Base-by-base conservation (phyloP, 2,888 invertebrate species). In the Heteropelma amictum region DNA sequence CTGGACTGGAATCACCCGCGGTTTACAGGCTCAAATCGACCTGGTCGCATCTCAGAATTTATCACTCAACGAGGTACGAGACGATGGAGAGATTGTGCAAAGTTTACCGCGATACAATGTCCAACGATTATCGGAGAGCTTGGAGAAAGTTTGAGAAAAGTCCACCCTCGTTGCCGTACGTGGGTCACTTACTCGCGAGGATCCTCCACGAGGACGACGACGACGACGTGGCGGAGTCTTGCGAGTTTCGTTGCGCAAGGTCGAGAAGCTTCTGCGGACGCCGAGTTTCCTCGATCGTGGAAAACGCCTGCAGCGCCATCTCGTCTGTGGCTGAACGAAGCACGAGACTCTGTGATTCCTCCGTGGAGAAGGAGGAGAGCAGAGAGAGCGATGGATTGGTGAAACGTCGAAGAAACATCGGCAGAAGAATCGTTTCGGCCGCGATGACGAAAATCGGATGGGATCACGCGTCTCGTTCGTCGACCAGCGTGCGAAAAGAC, bases 61-160 rank as follows among this genome's bases (percentile, higher is more conserved):
- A 90, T 76, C 91, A 92, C 78, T 89, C 91, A 0, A 89, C 89
- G n/a, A 90, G 90, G 80, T 92, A 92, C 80, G 87, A 90, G 88
- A 82, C 86, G 0, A 90, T 92, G 86, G 90, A 91, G 78, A 89
- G 86, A 72, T 81, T 92, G 2, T 90, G 91, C 77, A 88, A 88
- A 72, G 80, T 90, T 21, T 91, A 91, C 77, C 86, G 88, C 54
- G 91, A 89, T 82, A 88, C 90, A 0, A 84, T 89, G 23, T 79
- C 89, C 17, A 84, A 85, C 10, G 77, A 73, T 0, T 92, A 90
- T 77, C 89, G 89, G 72, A 87, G 84, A 77, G 85, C 88, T 1
- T 91, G 91, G 86, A 79, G 79, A n/a, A 85, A 84, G 56, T 87
- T 89, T 3, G 87, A 89, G 14, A 82, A 84, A 61, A 85, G 83